Evolutionary conservation across 2,113 vertebrate species (phyloP).

Genomic region (Sylvia atricapilla): DNA sequence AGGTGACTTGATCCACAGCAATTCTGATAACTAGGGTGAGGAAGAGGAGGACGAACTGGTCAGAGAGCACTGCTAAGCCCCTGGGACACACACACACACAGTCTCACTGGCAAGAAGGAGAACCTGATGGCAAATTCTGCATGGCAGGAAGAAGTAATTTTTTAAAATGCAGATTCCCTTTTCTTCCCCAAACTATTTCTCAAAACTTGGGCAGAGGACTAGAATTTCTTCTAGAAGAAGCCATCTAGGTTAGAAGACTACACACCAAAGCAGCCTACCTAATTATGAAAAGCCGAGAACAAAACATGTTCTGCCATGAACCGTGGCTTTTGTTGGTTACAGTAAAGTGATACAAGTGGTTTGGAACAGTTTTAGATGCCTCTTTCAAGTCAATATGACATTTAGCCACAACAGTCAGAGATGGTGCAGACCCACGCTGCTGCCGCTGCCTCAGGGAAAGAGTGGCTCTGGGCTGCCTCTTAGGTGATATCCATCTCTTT

Average conservation of each 20-base stretch:
- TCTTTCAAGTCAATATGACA: slow-evolving; percentile 11
- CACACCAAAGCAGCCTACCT: neutral
- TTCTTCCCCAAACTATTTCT: neutral
- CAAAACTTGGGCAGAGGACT: neutral
- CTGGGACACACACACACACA: neutral
- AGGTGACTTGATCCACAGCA: neutral
- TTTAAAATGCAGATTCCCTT: neutral
- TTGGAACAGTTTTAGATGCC: slow-evolving; percentile 14
- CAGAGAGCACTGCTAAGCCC: neutral
- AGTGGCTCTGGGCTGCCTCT: neutral
- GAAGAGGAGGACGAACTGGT: neutral
- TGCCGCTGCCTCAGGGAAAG: neutral
- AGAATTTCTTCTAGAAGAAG: slow-evolving; percentile 12
- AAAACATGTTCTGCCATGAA: slow-evolving; percentile 37
- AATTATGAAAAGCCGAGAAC: neutral
- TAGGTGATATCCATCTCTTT: neutral
- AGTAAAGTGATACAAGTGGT: slow-evolving; percentile 21
- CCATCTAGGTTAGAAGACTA: neutral
- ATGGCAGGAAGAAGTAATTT: neutral
- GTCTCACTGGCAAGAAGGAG: neutral
- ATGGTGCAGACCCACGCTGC: neutral
- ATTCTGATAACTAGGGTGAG: neutral
- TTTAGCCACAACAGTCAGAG: neutral
- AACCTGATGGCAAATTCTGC: neutral
- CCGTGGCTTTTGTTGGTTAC: neutral